These are phyloP conservation scores for Cercopithecus mona DNA, from an alignment of 2,113 vertebrate species.

Conservation along the genomic window DNA sequence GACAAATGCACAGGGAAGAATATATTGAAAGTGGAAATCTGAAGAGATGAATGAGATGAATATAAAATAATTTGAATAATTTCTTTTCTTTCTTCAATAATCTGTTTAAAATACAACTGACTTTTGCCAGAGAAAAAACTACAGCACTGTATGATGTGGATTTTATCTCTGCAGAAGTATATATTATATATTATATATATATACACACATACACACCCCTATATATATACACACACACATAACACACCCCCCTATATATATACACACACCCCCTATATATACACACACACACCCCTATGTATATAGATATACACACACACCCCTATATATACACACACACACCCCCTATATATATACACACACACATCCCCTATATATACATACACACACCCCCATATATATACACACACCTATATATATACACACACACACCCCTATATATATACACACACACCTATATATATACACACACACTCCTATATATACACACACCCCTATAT, in stretches of 20 bases:
- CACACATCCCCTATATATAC: not conserved
- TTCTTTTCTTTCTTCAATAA: not conserved
- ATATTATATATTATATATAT: not conserved
- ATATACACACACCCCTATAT: too few relatives aligned
- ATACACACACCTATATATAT: too few relatives aligned
- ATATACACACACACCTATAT: accelerated
- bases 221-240: accelerated
- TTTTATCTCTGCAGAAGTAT: not conserved
- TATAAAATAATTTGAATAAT: not conserved
- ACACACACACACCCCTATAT: not conserved
- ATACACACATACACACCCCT: not conserved
- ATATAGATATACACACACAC: too few relatives aligned
- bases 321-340: too few relatives aligned
- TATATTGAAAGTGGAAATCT: not conserved
- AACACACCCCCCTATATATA: too few relatives aligned
- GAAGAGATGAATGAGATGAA: not conserved
- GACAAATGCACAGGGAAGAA: accelerated
- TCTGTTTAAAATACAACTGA: not conserved
- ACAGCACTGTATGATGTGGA: accelerated
- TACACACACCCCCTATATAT: too few relatives aligned
- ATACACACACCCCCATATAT: too few relatives aligned
- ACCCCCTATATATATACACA: too few relatives aligned
- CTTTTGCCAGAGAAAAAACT: not conserved
- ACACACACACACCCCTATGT: too few relatives aligned
- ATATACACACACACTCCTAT: accelerated